A percentile compares a stretch with the other conserved stretches of the same genome.
Evolutionary conservation across 64 coral and sea anemone species (phyloP).

Genomic region (Cladopsammia gracilis): DNA sequence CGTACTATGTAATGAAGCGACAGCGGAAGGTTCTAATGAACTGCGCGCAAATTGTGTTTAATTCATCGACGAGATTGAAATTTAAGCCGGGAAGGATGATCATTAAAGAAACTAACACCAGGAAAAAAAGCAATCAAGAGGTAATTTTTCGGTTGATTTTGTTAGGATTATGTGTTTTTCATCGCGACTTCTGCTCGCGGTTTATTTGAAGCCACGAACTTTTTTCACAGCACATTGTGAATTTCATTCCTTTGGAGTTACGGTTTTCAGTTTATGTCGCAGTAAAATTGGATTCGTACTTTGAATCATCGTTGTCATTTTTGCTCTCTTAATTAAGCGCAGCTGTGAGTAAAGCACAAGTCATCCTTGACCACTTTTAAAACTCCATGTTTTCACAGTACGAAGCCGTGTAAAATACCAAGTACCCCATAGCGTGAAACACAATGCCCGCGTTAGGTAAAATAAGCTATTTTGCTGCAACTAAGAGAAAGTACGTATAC

Average conservation of each 20-base stretch:
- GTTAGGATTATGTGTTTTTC: neutral
- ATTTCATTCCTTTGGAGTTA: neutral
- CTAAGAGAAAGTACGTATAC: neutral
- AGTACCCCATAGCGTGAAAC: slow-evolving; percentile 1
- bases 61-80: slow-evolving; percentile 46
- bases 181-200: neutral
- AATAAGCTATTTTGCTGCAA: neutral
- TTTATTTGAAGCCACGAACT: neutral
- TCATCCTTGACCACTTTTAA: neutral
- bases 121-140: slow-evolving; percentile 26
- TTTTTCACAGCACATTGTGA: neutral
- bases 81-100: slow-evolving; percentile 41
- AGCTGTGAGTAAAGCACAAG: neutral
- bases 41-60: slow-evolving; percentile 18
- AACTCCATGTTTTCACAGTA: neutral
- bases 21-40: slow-evolving; percentile 28
- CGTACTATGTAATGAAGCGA: neutral
- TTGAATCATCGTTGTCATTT: neutral
- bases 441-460: slow-evolving; percentile 23
- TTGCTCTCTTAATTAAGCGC: neutral
- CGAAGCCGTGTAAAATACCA: neutral
- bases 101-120: slow-evolving; percentile 43
- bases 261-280: neutral
- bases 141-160: neutral
- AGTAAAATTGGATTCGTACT: neutral